Conservation (phyloP, 2,888 invertebrate species). For the Yponomeuta cagnagella region DNA sequence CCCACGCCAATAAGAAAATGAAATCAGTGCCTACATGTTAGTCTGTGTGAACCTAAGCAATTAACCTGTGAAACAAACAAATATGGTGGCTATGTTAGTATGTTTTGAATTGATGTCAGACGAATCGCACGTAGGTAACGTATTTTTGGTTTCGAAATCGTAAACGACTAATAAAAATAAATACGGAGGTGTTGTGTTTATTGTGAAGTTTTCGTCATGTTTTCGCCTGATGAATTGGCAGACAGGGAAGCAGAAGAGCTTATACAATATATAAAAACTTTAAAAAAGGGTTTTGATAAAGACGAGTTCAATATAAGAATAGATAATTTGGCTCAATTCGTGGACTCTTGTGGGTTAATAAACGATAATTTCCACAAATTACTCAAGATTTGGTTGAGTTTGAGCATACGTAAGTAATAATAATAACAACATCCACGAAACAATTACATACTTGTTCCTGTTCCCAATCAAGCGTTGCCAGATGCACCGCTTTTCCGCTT, state of each 20-base stretch:
- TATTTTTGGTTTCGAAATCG: conserved; percentile 23
- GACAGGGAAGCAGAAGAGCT: conserved; percentile 51
- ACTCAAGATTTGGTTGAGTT: conserved; percentile 66
- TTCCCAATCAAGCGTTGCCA: no score
- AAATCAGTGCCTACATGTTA: no score
- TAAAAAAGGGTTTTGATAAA: conserved; percentile 64
- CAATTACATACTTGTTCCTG: no score
- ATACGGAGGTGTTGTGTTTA: conserved; percentile 11
- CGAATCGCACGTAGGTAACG: conserved; percentile 14
- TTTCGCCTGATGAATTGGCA: conserved; percentile 34
- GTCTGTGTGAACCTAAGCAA: not conserved
- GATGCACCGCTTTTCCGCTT: no score
- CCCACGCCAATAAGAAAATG: no score
- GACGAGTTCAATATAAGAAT: conserved; percentile 60
- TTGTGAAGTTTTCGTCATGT: not conserved
- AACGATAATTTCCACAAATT: conserved; percentile 59
- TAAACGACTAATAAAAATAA: not conserved
- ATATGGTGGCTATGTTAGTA: not conserved
- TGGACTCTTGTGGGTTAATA: conserved; percentile 47
- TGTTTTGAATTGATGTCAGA: not conserved
- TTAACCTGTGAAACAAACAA: not conserved
- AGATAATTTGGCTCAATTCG: conserved; percentile 49
- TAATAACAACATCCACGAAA: not conserved
- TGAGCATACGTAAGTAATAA: conserved; percentile 59
- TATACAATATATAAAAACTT: conserved; percentile 56